Base-by-base conservation (phyloP, 2,113 vertebrate species). In the Eudyptes chrysolophus region DNA sequence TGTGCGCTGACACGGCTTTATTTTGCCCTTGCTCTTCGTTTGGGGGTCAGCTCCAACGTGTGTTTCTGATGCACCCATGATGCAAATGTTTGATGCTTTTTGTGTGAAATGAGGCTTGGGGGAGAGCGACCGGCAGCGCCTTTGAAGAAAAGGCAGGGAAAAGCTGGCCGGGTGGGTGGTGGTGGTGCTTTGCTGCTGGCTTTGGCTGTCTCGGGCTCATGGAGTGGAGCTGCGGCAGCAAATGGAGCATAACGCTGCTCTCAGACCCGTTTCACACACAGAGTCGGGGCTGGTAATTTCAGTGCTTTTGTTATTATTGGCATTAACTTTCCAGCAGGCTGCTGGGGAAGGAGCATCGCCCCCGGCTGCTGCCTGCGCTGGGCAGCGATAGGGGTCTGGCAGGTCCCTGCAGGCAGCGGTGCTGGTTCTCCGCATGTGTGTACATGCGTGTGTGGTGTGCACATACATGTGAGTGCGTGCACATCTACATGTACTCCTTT, bases 11-110 rank as follows among this genome's bases (percentile, higher is more conserved):
- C 92, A 15, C 7, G 77, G 94, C 95, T 94, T 40, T 75, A 42
- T 86, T 86, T 84, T 95, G 97, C 91, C 97, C 97, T 96, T 97
- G 86, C 84, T 75, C 49, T 72, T 60, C 62, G 2, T 74, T 78
- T 88, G 88, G 54, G 95, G 95, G 94, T 91, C 94, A 81, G 84
- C 61, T 51, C 60, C 11, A 32, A 25, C 57, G 68, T 4, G 27
- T 1, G 68, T 26, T 76, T 40, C 64, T 48, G 66, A 66, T 40
- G 75, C 32, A 8, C 46, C 69, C 61, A 8, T 14, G 6, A 26
- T 1, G 27, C 29, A 26, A 55, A 40, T 1, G 20, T 20, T 36
- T 2, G 26, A 7, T 85, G 89, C 9, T 70, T 30, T 84, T 27
- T 26, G 29, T 25, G 79, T 8, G 86, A n/a, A 61, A 9, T 9